Evolutionary conservation across 2,888 invertebrate genomes (phyloP), one percentile per base, ranked within the genome.

Genomic region (Xestia c-nigrum): DNA sequence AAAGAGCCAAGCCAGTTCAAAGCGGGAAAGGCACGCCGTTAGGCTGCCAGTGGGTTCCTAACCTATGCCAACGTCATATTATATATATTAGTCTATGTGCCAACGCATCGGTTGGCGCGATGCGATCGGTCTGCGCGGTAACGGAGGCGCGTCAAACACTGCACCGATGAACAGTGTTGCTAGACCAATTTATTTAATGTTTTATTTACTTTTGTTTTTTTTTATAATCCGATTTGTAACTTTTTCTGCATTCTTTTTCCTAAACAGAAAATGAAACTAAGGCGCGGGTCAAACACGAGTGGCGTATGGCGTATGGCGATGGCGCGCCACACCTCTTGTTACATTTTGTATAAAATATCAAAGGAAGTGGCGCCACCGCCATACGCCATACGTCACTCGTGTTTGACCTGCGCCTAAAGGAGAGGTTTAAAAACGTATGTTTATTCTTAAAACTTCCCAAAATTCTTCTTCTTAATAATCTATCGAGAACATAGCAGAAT

Each of bases 21-120:
- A 89, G 88, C 70, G 78, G 63, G 69, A 59, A 76, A 85, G 88
- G 89, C 79, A 85, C 65, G 86, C 85, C 71, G 81, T 65, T 55
- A 63, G 50, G 82, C 75, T 89, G 89, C 89, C 90, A 89, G 85
- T 86, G 69, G 76, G 85, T 80, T 80, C 88, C 78, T 89, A 89
- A 90, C 90, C 89, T 89, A 89, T 89, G 89, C 89, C 90, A 89
- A 89, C 76, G 72, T n/a, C n/a, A n/a, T n/a, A n/a, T n/a, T n/a
- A n/a, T n/a, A n/a, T n/a, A n/a, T n/a, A n/a, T n/a, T n/a, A n/a
- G n/a, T n/a, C n/a, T n/a, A n/a, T n/a, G n/a, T 89, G 89, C 89
- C 90, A 89, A 89, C 76, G 72, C 68, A 67, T 76, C 70, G 72
- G 78, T 74, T 68, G 87, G 78, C 70, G 73, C 69, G 75, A 67